Percentiles rank a stretch among this genome's conserved stretches.
phyloP scores from a whole-genome alignment of 2,113 vertebrate genomes.

The Channa maculata region DNA sequence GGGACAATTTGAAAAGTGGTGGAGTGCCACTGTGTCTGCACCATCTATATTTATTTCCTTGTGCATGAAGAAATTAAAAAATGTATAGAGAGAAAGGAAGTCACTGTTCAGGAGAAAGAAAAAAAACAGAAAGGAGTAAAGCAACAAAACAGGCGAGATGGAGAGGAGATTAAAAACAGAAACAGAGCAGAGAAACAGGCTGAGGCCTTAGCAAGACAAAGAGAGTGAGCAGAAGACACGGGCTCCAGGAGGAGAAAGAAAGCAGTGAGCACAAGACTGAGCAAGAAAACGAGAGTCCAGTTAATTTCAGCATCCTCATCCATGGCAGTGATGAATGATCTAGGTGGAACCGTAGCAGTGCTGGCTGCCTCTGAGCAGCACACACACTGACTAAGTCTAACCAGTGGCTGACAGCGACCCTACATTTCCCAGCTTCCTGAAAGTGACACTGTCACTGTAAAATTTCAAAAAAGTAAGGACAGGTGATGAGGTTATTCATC shows the following conservation, averaged over 20 bases:
- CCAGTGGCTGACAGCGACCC: constrained; percentile 55
- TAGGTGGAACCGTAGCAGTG: constrained; percentile 64
- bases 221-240: constrained; percentile 41
- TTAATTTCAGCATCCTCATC: constrained; percentile 79
- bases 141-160: constrained; percentile 13
- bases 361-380: constrained; percentile 50
- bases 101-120: constrained; percentile 36
- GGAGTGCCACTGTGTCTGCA: constrained; percentile 30
- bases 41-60: constrained; percentile 52
- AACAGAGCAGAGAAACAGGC: constrained; percentile 46
- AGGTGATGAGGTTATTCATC: constrained; percentile 33
- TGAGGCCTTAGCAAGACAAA: constrained; percentile 55
- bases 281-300: constrained; percentile 62
- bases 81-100: constrained; percentile 37
- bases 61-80: constrained; percentile 38
- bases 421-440: constrained; percentile 54
- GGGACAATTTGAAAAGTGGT: constrained; percentile 47
- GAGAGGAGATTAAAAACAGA: constrained; percentile 18
- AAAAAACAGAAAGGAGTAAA: constrained; percentile 28
- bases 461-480: constrained; percentile 19
- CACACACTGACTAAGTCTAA: constrained; percentile 59
- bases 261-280: constrained; percentile 45
- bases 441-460: constrained; percentile 22
- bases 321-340: constrained; percentile 78
- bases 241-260: constrained; percentile 28